Evolutionary conservation across 1,140 invertebrate genomes (phyloP).

Genomic region (Drosophila teissieri): DNA sequence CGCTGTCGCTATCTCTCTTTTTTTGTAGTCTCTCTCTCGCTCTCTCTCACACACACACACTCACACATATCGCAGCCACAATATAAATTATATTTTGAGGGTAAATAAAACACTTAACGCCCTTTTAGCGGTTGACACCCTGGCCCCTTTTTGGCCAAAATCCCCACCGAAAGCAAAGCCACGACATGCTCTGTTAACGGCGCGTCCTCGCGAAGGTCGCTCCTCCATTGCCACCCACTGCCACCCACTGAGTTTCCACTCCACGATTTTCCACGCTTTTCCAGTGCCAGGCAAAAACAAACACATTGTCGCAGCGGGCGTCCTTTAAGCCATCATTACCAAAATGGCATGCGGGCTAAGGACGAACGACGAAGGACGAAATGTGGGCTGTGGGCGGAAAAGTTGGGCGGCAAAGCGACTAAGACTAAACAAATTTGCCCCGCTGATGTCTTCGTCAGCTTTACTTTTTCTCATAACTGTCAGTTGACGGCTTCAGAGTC

Average conservation of each 20-base stretch:
- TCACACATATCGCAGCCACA: slow-evolving; percentile 49
- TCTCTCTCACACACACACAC: slow-evolving; percentile 10
- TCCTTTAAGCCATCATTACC: slow-evolving; percentile 80
- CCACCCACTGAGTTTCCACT: slow-evolving; percentile 1
- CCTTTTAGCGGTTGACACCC: slow-evolving; percentile 79
- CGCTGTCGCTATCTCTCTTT: slow-evolving; percentile 10
- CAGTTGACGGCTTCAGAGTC: slow-evolving; percentile 76
- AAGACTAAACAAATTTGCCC: slow-evolving; percentile 81
- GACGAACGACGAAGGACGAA: slow-evolving; percentile 6
- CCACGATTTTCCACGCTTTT: slow-evolving; percentile 9
- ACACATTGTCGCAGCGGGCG: slow-evolving; percentile 76
- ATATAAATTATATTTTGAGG: slow-evolving; percentile 83
- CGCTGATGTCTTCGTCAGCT: slow-evolving; percentile 79
- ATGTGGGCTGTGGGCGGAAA: too few relatives aligned
- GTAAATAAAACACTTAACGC: slow-evolving; percentile 83
- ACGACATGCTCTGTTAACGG: slow-evolving; percentile 76
- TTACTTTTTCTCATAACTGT: slow-evolving; percentile 83
- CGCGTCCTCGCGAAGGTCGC: slow-evolving; percentile 63
- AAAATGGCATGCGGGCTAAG: slow-evolving; percentile 65
- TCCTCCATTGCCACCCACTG: neutral
- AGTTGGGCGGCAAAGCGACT: slow-evolving; percentile 41
- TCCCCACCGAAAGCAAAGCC: slow-evolving; percentile 43
- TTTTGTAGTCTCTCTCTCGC: neutral
- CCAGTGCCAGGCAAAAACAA: slow-evolving; percentile 21
- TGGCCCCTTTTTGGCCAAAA: slow-evolving; percentile 18